Conservation (phyloP, 2,113 vertebrate genomes). For the Stigmatopora argus region DNA sequence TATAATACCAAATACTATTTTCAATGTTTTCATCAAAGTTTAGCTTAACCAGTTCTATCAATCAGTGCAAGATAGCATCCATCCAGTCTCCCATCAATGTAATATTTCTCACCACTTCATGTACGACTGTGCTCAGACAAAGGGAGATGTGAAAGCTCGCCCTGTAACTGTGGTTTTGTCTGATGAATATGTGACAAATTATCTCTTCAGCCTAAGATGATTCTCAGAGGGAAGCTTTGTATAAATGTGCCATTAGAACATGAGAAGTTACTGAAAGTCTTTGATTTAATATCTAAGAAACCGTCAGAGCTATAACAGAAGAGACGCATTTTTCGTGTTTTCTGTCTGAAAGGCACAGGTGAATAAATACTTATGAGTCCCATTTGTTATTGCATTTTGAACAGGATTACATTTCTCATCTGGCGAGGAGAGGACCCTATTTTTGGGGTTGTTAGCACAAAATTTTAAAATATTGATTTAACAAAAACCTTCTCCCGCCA, state of each 20-base stretch:
- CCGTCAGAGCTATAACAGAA: background rate
- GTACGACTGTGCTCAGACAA: conserved; percentile 46
- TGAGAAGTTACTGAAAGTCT: background rate
- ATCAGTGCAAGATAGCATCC: conserved; percentile 11
- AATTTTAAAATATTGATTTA: too few relatives aligned
- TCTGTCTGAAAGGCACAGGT: background rate
- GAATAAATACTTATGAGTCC: too few relatives aligned
- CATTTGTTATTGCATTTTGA: too few relatives aligned
- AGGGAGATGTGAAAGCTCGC: conserved; percentile 43
- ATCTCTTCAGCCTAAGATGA: background rate
- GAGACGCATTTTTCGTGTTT: background rate
- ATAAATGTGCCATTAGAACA: background rate
- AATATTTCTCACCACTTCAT: conserved; percentile 25
- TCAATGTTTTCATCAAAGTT: background rate
- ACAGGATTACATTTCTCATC: too few relatives aligned
- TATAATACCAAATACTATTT: conserved; percentile 14
- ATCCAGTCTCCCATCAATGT: conserved; percentile 23
- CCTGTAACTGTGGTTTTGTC: conserved; percentile 24
- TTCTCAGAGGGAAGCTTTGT: background rate
- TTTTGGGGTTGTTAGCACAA: too few relatives aligned
- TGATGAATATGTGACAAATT: conserved; percentile 9
- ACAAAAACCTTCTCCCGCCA: too few relatives aligned
- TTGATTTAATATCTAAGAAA: background rate
- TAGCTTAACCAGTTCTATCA: background rate
- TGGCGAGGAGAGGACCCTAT: too few relatives aligned